Conservation (phyloP, 1,140 invertebrate genomes). For the Chymomyza costata region DNA sequence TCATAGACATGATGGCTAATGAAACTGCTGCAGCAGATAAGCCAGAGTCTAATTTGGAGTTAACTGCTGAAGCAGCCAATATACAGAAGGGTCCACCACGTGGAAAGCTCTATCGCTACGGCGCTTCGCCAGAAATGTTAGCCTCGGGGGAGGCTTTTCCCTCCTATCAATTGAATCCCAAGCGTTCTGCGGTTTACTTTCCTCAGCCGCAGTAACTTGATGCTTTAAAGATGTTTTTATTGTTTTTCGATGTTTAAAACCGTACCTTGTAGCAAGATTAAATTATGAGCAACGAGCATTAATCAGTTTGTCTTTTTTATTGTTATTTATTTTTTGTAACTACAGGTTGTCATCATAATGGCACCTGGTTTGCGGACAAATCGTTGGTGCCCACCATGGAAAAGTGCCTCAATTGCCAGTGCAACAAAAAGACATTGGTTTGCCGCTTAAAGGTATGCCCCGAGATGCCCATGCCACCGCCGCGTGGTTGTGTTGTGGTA, state of each 20-base stretch:
- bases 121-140: conserved; percentile 18
- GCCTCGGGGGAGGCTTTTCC: conserved; percentile 16
- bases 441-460: conserved; percentile 87
- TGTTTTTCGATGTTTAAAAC: too few species aligned
- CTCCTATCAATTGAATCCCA: conserved; percentile 7
- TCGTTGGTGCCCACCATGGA: conserved; percentile 81
- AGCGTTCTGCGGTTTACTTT: too few species aligned
- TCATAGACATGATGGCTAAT: neutral
- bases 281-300: too few species aligned
- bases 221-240: too few species aligned
- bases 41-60: too few species aligned
- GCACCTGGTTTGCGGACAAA: conserved; percentile 80
- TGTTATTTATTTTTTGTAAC: conserved; percentile 36
- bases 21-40: too few species aligned
- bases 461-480: conserved; percentile 83
- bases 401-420: conserved; percentile 86
- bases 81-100: too few species aligned
- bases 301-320: too few species aligned
- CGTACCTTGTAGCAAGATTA: too few species aligned
- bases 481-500: conserved; percentile 82
- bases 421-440: conserved; percentile 82
- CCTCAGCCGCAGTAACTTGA: too few species aligned
- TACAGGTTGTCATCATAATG: conserved; percentile 82
- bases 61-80: too few species aligned
- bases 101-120: conserved; percentile 16